Evolutionary conservation across 2,888 invertebrate genomes (phyloP).

Genomic region (Stictocephala bisonia): DNA sequence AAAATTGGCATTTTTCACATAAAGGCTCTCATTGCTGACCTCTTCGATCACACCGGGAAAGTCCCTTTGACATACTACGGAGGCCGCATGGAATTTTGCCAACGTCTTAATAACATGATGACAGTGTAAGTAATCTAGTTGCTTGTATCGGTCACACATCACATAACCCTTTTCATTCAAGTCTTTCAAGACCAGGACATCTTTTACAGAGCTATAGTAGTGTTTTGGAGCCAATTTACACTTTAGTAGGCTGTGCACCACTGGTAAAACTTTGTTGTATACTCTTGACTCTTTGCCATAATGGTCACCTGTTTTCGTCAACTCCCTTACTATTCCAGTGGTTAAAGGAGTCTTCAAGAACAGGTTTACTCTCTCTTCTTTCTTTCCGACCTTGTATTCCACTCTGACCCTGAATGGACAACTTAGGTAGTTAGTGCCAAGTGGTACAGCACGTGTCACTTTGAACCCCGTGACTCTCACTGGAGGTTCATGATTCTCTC

Average conservation of each 20-base stretch:
- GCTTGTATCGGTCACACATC: slow-evolving; percentile 14
- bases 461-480: too few species aligned
- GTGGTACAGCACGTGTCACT: too few species aligned
- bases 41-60: background rate
- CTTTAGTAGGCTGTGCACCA: background rate
- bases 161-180: slow-evolving; percentile 17
- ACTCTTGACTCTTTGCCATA: background rate
- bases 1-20: background rate
- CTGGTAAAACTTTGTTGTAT: background rate
- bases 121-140: slow-evolving; percentile 39
- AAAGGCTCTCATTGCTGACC: background rate
- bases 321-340: background rate
- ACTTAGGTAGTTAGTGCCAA: too few species aligned
- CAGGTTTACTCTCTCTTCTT: slow-evolving; percentile 63
- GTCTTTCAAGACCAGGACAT: slow-evolving; percentile 28
- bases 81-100: slow-evolving; percentile 44
- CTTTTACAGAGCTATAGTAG: background rate
- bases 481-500: too few species aligned
- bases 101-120: slow-evolving; percentile 30
- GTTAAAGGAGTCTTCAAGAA: slow-evolving; percentile 15
- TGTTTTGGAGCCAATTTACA: background rate
- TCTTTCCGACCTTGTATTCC: too few species aligned
- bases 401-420: too few species aligned
- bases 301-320: background rate
- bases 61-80: slow-evolving; percentile 1